phyloP scores from a whole-genome alignment of 2,888 invertebrate genomes.

The Heliconius erato region DNA sequence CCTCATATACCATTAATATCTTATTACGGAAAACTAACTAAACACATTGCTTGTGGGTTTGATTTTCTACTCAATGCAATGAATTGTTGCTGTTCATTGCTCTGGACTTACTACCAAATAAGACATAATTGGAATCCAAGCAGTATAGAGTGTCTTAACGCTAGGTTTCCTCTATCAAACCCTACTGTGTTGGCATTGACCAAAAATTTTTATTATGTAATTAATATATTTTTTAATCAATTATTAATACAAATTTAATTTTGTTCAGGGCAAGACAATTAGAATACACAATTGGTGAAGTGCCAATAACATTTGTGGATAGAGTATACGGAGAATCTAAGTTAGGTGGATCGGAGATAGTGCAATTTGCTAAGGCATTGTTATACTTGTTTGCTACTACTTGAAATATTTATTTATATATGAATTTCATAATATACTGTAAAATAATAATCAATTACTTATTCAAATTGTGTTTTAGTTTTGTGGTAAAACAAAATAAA shows the following conservation, averaged over 20 bases:
- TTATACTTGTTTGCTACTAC: slow-evolving; percentile 97
- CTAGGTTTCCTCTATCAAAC: background rate
- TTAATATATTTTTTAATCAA: too few relatives aligned
- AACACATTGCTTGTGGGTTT: too few relatives aligned
- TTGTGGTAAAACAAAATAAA: background rate
- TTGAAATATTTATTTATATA: slow-evolving; percentile 65
- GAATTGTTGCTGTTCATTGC: too few relatives aligned
- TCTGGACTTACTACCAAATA: too few relatives aligned
- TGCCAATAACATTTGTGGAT: slow-evolving; percentile 99
- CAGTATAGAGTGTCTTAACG: too few relatives aligned
- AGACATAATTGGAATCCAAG: too few relatives aligned
- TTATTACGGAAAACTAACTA: too few relatives aligned
- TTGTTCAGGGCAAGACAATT: slow-evolving; percentile 92
- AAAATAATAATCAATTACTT: slow-evolving; percentile 10
- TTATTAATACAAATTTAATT: slow-evolving; percentile 13
- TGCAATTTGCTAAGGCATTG: slow-evolving; percentile 96
- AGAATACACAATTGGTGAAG: slow-evolving; percentile 95
- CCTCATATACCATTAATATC: too few relatives aligned
- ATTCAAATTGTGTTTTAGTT: background rate
- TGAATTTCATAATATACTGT: background rate
- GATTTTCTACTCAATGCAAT: too few relatives aligned
- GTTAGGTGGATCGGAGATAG: slow-evolving; percentile 97
- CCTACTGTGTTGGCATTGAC: background rate
- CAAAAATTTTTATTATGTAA: background rate
- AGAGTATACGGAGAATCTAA: slow-evolving; percentile 99